These are phyloP conservation scores for Ageneiosus marmoratus DNA, from an alignment of 2,113 vertebrate genomes.

Conservation along the genomic window DNA sequence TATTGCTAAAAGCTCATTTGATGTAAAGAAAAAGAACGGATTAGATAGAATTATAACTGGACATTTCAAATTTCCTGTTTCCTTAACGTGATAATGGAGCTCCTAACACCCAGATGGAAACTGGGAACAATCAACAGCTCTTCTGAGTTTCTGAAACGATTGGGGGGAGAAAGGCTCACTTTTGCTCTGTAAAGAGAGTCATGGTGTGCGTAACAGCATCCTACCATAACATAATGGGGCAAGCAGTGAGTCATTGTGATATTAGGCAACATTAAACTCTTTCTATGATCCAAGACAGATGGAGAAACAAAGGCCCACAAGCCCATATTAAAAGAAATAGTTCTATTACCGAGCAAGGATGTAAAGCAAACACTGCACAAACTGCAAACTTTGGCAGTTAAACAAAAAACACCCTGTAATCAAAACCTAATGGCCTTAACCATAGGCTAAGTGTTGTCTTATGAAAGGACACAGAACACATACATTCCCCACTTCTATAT, in stretches of 20 bases:
- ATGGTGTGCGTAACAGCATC: background rate
- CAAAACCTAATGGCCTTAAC: constrained; percentile 22
- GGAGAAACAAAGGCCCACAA: constrained; percentile 4
- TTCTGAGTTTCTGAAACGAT: background rate
- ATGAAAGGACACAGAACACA: constrained; percentile 6
- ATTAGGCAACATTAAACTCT: constrained; percentile 18
- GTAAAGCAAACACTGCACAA: constrained; percentile 13
- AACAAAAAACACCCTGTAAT: constrained; percentile 10
- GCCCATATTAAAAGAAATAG: background rate
- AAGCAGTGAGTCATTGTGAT: constrained; percentile 6
- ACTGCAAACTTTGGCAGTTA: background rate
- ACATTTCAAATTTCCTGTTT: background rate
- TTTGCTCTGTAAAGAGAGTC: too few relatives aligned
- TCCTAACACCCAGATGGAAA: background rate
- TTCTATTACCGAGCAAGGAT: background rate
- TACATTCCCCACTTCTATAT: background rate
- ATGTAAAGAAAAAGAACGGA: background rate
- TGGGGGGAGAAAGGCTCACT: background rate
- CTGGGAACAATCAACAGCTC: background rate
- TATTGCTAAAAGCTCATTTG: background rate
- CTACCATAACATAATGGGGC: background rate
- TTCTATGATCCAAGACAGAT: constrained; percentile 21
- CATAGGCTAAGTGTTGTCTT: constrained; percentile 6
- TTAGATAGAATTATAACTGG: background rate
- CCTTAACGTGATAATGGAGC: background rate